These are phyloP conservation scores for Cuniculus paca DNA, from an alignment of 2,797 vertebrate species.

Conservation along the genomic window DNA sequence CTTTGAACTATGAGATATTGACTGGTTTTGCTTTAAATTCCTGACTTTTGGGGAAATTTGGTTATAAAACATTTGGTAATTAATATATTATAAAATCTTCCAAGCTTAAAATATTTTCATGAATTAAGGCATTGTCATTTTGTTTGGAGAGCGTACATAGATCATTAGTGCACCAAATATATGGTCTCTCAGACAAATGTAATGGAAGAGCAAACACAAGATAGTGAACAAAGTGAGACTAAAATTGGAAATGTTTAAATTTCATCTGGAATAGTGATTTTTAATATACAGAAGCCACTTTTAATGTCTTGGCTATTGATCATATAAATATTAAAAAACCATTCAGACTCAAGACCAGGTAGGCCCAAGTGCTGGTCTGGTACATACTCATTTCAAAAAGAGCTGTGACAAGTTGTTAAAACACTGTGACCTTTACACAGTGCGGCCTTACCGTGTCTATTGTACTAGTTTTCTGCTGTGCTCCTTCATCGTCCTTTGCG, in stretches of 20 bases:
- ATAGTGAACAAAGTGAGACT: neutral
- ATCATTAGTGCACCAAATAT: neutral
- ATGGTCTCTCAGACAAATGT: neutral
- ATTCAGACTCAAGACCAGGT: neutral
- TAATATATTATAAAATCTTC: neutral
- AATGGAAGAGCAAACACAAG: neutral
- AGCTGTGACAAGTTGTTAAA: neutral
- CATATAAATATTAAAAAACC: neutral
- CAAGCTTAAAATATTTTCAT: conserved; percentile 4
- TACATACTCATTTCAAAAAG: neutral
- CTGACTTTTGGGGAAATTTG: neutral
- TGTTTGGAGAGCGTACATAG: neutral
- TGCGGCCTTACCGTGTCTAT: neutral
- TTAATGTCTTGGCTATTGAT: neutral
- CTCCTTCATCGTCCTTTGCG: neutral
- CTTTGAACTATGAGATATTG: neutral
- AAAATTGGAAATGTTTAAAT: conserved; percentile 40
- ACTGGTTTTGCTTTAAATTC: neutral
- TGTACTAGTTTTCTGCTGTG: conserved; percentile 4
- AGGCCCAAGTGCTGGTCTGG: neutral
- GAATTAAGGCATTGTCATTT: neutral
- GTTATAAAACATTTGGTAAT: neutral
- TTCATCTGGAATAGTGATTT: neutral
- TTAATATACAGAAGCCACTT: neutral
- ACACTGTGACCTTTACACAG: neutral